Percentiles rank a stretch among this genome's conserved stretches.
phyloP scores from a whole-genome alignment of 1,140 invertebrate genomes.

The Popillia japonica region DNA sequence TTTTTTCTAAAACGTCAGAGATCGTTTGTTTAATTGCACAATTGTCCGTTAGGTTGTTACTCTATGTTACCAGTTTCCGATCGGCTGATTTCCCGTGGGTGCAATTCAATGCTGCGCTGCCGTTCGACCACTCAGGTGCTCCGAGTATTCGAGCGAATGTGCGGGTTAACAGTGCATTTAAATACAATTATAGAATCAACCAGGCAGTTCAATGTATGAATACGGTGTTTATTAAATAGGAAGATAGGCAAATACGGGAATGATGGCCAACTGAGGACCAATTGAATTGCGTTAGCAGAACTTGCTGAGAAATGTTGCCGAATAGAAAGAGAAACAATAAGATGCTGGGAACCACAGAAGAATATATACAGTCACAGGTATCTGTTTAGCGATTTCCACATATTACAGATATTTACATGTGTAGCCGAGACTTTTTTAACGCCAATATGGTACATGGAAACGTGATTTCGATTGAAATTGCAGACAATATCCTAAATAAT shows the following conservation, averaged over 20 bases:
- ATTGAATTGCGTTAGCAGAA: constrained; percentile 20
- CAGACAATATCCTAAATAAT: too few species aligned
- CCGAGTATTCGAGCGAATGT: constrained; percentile 3
- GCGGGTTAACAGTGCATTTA: constrained; percentile 23
- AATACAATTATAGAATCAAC: constrained; percentile 10
- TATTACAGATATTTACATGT: too few species aligned
- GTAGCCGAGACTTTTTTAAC: too few species aligned
- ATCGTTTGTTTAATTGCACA: constrained; percentile 47
- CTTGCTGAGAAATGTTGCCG: constrained; percentile 11
- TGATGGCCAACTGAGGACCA: constrained; percentile 17
- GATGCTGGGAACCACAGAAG: too few species aligned
- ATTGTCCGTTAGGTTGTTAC: constrained; percentile 29
- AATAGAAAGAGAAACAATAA: background rate
- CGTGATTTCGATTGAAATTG: too few species aligned
- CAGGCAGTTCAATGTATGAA: constrained; percentile 11
- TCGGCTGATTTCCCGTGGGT: constrained; percentile 49
- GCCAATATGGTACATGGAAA: too few species aligned
- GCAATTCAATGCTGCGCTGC: constrained; percentile 43
- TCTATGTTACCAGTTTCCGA: constrained; percentile 42
- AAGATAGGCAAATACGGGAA: constrained; percentile 26
- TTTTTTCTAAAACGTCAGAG: constrained; percentile 37
- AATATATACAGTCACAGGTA: too few species aligned
- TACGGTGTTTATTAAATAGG: constrained; percentile 17
- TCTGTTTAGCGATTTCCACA: too few species aligned
- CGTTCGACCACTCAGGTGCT: constrained; percentile 27